Evolutionary conservation across 1,140 invertebrate genomes (phyloP).

Genomic region (Bombus polaris): DNA sequence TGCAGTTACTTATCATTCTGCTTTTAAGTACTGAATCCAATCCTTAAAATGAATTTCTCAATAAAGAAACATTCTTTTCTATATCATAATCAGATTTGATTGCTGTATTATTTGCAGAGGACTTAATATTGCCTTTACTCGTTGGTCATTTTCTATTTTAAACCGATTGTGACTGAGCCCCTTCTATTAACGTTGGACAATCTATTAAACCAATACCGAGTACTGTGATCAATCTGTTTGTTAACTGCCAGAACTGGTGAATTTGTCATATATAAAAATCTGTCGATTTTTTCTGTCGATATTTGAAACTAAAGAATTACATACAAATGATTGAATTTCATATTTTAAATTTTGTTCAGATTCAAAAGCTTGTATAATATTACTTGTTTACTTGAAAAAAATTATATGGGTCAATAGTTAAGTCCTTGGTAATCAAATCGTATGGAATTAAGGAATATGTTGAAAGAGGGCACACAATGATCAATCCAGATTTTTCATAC

Average conservation of each 20-base stretch:
- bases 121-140: not conserved
- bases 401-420: not conserved
- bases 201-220: too few species aligned
- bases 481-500: conserved; percentile 26
- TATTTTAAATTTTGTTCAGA: not conserved
- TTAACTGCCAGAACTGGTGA: too few species aligned
- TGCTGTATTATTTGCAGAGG: too few species aligned
- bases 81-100: not conserved
- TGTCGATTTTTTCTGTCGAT: not conserved
- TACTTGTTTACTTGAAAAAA: too few species aligned
- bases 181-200: too few species aligned
- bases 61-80: not conserved
- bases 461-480: conserved; percentile 5
- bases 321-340: not conserved
- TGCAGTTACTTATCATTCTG: not conserved
- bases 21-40: not conserved
- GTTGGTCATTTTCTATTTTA: not conserved
- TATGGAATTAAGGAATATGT: not conserved
- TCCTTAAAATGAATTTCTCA: not conserved
- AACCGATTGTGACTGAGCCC: not conserved
- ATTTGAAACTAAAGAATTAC: not conserved
- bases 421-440: not conserved
- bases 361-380: not conserved
- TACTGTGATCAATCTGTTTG: too few species aligned
- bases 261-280: too few species aligned